Conservation (phyloP, 2,888 invertebrate species). For the Mythimna albipuncta region DNA sequence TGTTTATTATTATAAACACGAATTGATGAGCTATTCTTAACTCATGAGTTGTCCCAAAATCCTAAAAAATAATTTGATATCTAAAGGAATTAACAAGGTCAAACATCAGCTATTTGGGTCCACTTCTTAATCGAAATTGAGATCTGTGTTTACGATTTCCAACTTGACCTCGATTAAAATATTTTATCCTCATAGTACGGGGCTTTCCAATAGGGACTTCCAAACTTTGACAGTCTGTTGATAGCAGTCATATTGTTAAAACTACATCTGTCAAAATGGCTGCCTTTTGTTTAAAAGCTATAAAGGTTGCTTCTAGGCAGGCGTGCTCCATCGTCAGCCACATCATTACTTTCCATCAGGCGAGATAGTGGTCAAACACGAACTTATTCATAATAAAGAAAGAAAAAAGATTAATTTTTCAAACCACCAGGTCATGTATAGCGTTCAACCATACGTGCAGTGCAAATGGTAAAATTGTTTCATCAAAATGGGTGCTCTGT, state of each 20-base stretch:
- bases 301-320: too few relatives aligned
- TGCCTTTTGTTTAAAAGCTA: neutral
- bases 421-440: neutral
- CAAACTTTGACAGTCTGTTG: too few relatives aligned
- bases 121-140: slow-evolving; percentile 13
- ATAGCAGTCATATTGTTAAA: too few relatives aligned
- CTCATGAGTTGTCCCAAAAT: neutral
- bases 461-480: neutral
- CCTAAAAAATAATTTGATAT: slow-evolving; percentile 5
- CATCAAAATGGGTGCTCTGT: neutral
- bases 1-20: too few relatives aligned
- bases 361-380: too few relatives aligned
- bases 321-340: too few relatives aligned
- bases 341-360: too few relatives aligned
- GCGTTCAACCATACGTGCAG: neutral
- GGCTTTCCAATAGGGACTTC: too few relatives aligned
- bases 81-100: neutral
- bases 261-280: neutral
- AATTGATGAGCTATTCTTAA: neutral
- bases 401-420: neutral
- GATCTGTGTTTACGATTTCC: neutral
- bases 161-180: neutral
- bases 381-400: too few relatives aligned
- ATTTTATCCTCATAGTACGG: neutral
- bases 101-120: neutral